phyloP scores from a whole-genome alignment of 2,888 invertebrate genomes.

The Patella pellucida region DNA sequence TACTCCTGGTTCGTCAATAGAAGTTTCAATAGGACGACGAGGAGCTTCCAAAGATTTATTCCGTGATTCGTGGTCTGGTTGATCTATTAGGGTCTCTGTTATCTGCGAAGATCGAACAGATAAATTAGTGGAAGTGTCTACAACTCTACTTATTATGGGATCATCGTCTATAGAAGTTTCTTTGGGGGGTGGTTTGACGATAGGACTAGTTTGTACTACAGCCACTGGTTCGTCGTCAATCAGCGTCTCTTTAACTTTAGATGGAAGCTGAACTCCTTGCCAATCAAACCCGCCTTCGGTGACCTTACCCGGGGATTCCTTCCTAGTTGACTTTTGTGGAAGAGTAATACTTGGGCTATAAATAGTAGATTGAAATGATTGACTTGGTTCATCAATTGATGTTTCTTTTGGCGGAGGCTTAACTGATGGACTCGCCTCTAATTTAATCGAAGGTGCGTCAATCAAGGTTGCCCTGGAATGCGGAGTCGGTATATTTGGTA shows the following conservation, averaged over 20 bases:
- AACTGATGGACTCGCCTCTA: not conserved
- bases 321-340: not conserved
- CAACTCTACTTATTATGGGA: not conserved
- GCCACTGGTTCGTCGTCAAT: not conserved
- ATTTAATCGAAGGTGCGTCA: not conserved
- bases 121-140: not conserved
- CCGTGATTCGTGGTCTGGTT: not conserved
- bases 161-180: not conserved
- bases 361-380: not conserved
- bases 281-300: not conserved
- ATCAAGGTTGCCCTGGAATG: not conserved
- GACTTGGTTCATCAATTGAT: not conserved
- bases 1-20: constrained; percentile 22
- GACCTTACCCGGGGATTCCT: not conserved
- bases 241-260: not conserved
- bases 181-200: not conserved
- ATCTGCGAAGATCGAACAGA: not conserved
- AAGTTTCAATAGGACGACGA: constrained; percentile 17
- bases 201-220: not conserved
- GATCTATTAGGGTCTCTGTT: not conserved
- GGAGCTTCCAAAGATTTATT: not conserved
- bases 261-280: not conserved
- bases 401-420: not conserved
- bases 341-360: not conserved
- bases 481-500: not conserved